Base-by-base conservation (phyloP, 2,113 vertebrate genomes). In the Carettochelys insculpta region DNA sequence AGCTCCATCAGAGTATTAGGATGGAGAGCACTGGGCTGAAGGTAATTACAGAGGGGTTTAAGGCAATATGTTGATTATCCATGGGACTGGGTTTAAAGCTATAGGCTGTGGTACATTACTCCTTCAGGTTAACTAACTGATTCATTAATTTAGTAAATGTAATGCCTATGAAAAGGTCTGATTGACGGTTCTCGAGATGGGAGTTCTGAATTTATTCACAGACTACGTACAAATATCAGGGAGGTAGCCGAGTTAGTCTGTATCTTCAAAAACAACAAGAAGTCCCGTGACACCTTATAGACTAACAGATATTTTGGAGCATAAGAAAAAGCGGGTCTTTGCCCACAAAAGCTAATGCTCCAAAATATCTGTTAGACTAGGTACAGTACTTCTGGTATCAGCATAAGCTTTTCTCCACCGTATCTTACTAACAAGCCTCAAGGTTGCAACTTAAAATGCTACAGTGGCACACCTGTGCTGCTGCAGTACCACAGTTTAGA, bases 1-100 rank as follows among this genome's bases (percentile, higher is more conserved):
- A 53, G 34, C 50, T 75, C 29, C 5, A 80, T 75, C 77, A 14
- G 12, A 75, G 11, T 11, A 1, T 24, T 54, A 54, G 24, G 51
- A 50, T 86, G 54, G 65, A 90, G 83, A 88, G 41, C 45, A 73
- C 24, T 51, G 48, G 56, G n/a, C 65, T 27, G 82, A 85, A 88
- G 7, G 16, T 80, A 81, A 41, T 58, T 51, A 34, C 50, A 48
- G 38, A 22, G 45, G 38, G 50, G 53, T 75, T 90, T 82, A 79
- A 51, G 0, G 1, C n/a, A 38, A 1, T 75, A 0, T 29, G 47
- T 85, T 80, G 48, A 71, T 47, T 38, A 43, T 47, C 13, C 77
- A 43, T 51, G 80, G 83, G 82, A 54, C 2, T 53, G 87, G 79
- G 48, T 85, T 88, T 89, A 34, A 34, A 87, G 56, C 27, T 87